Conservation (phyloP, 2,797 vertebrate genomes). For the Huso huso region DNA sequence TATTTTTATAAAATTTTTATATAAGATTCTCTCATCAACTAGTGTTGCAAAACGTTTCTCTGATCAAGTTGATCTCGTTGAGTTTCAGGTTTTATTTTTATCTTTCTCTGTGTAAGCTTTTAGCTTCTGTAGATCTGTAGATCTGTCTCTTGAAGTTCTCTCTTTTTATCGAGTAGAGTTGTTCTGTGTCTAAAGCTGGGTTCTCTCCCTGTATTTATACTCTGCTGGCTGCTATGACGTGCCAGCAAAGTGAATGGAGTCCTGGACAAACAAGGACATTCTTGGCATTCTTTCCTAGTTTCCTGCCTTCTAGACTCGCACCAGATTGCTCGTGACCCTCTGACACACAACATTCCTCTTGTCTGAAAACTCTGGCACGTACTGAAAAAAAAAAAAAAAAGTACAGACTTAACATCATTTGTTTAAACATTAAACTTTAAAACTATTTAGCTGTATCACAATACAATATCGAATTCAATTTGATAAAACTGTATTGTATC, state of each 20-base stretch:
- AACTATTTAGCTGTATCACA: too few relatives aligned
- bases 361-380: slow-evolving; percentile 59
- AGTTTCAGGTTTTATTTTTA: slow-evolving; percentile 1
- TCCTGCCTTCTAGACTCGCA: slow-evolving; percentile 75
- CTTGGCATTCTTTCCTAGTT: slow-evolving; percentile 92
- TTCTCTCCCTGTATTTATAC: slow-evolving; percentile 71
- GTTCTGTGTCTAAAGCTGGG: slow-evolving; percentile 42
- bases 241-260: slow-evolving; percentile 87
- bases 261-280: slow-evolving; percentile 98
- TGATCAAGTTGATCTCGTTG: slow-evolving; percentile 65
- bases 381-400: neutral
- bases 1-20: slow-evolving; percentile 31
- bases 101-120: slow-evolving; percentile 44
- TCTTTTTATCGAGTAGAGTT: slow-evolving; percentile 44
- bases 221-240: slow-evolving; percentile 47
- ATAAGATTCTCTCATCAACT: slow-evolving; percentile 41
- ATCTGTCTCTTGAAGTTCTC: slow-evolving; percentile 50
- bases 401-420: slow-evolving; percentile 17
- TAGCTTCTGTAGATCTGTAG: slow-evolving; percentile 63
- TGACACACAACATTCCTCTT: slow-evolving; percentile 90
- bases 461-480: too few relatives aligned
- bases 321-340: slow-evolving; percentile 72
- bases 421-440: too few relatives aligned
- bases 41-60: slow-evolving; percentile 34
- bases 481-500: too few relatives aligned